Evolutionary conservation across 2,797 vertebrate genomes (phyloP).

Genomic region (Setipinna tenuifilis): DNA sequence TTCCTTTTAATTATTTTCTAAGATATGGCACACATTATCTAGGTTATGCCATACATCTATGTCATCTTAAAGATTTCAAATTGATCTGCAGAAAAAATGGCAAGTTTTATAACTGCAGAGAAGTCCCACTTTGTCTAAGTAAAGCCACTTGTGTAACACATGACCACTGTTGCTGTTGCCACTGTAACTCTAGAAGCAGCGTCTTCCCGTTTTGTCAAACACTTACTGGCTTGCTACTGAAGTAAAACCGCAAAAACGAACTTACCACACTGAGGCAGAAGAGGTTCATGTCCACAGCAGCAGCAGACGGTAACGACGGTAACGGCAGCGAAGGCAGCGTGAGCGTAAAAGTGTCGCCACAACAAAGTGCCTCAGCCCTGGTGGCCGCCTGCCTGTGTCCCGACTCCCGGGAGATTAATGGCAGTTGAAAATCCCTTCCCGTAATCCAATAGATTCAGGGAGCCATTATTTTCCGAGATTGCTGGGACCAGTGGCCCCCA

Average conservation of each 20-base stretch:
- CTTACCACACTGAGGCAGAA: conserved; percentile 96
- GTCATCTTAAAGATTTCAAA: no score
- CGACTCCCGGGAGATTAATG: conserved; percentile 83
- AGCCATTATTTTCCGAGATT: conserved; percentile 77
- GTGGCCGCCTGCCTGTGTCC: conserved; percentile 77
- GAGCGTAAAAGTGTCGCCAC: neutral
- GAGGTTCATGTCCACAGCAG: conserved; percentile 82
- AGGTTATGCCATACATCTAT: no score
- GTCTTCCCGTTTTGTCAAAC: neutral
- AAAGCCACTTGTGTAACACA: neutral
- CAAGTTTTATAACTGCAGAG: neutral
- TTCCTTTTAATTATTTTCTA: no score
- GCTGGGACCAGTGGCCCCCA: conserved; percentile 59
- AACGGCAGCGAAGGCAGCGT: neutral
- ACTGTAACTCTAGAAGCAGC: neutral
- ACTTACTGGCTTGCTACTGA: neutral
- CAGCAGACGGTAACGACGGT: conserved; percentile 39
- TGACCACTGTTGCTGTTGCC: neutral
- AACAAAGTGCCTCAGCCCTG: conserved; percentile 64
- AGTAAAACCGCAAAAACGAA: conserved; percentile 33
- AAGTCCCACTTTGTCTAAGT: neutral
- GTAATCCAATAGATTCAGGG: conserved; percentile 89
- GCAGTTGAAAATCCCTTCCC: conserved; percentile 85
- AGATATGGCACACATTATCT: no score
- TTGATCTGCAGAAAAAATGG: no score